Conservation (phyloP, 2,113 vertebrate genomes). For the Eonycteris spelaea region DNA sequence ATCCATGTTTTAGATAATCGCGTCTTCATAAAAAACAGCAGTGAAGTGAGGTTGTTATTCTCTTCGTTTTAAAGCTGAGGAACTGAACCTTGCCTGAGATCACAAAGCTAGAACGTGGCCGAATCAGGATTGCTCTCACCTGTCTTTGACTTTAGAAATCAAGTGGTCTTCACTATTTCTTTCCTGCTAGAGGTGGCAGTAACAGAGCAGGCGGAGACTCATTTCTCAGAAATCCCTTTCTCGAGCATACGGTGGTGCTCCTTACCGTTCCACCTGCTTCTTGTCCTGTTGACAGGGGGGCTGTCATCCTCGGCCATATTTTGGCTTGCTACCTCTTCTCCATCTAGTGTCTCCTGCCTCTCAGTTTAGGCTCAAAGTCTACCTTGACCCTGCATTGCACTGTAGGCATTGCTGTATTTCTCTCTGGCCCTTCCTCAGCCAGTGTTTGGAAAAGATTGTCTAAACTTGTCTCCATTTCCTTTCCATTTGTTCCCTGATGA, state of each 20-base stretch:
- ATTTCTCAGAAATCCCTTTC: neutral
- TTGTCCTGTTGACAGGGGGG: too few species aligned
- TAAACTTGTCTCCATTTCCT: neutral
- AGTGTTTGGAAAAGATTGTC: neutral
- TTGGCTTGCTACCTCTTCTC: neutral
- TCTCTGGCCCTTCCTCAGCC: neutral
- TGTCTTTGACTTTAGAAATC: neutral
- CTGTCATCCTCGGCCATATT: neutral
- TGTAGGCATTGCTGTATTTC: neutral
- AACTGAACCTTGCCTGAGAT: neutral
- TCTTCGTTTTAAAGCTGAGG: neutral
- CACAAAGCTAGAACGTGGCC: neutral
- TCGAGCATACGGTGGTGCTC: rapidly evolving
- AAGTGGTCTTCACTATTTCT: neutral
- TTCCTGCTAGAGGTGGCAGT: neutral
- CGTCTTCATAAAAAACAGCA: neutral
- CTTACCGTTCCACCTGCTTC: too few species aligned
- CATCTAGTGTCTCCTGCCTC: neutral
- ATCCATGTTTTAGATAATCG: neutral
- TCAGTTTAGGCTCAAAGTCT: neutral
- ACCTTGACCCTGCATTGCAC: neutral
- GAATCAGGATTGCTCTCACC: neutral
- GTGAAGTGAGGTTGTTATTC: neutral
- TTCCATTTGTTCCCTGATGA: neutral
- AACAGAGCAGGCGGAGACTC: neutral